A percentile compares a stretch with the other conserved stretches of the same genome.
Conservation (phyloP, 2,113 vertebrate species). For the Artemisiospiza belli region DNA sequence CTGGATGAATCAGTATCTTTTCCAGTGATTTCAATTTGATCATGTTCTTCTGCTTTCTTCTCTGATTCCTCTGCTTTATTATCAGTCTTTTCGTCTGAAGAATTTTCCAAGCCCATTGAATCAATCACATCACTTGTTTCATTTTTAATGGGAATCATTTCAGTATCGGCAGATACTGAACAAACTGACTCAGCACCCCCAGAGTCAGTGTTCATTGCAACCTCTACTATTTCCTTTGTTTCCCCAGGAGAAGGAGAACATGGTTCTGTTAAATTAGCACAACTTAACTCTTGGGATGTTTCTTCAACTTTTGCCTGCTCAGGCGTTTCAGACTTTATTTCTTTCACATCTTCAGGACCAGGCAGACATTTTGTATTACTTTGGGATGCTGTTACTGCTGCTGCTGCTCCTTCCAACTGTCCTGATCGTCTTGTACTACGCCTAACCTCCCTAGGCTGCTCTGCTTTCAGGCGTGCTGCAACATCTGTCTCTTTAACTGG, state of each 20-base stretch:
- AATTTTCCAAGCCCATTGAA: conserved; percentile 18
- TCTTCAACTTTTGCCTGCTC: conserved; percentile 39
- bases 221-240: conserved; percentile 38
- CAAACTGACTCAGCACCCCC: not conserved
- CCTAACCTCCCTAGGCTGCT: conserved; percentile 68
- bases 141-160: conserved; percentile 40
- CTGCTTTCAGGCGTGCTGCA: conserved; percentile 18
- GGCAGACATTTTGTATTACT: conserved; percentile 52
- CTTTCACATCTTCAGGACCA: conserved; percentile 50
- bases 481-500: conserved; percentile 75
- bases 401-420: conserved; percentile 40
- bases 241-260: conserved; percentile 40
- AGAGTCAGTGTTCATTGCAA: conserved; percentile 24
- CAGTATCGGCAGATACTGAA: conserved; percentile 52
- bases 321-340: conserved; percentile 9
- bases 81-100: conserved; percentile 35
- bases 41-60: conserved; percentile 24
- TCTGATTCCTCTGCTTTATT: conserved; percentile 52
- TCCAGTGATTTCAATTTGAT: conserved; percentile 30
- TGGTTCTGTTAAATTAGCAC: conserved; percentile 29
- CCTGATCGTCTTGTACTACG: conserved; percentile 51
- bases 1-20: conserved; percentile 55
- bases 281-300: conserved; percentile 36
- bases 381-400: conserved; percentile 9
- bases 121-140: conserved; percentile 23